Evolutionary conservation across 2,888 invertebrate species (phyloP), one percentile per base, ranked within the genome.

Genomic region (Odontocolon sp.): DNA sequence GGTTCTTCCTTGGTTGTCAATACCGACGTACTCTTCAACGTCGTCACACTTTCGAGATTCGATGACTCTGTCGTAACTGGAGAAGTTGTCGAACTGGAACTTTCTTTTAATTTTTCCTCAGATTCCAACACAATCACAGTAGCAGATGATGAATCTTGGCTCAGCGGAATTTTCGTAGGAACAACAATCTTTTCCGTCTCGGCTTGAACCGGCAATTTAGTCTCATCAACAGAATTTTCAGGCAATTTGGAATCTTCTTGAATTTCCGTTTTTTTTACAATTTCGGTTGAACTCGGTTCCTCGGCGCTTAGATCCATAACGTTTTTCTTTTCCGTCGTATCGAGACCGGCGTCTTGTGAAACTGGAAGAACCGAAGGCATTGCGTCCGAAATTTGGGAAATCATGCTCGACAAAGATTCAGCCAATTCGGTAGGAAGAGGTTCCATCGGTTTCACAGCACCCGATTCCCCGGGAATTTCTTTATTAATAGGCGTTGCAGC

Each of bases 321-420:
- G 56, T 64, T 70, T 57, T 69, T 77, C 68, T 73, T 79, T 6
- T 77, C 73, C 21, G 69, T 61, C n/a, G 70, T 64, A 9, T 79
- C 77, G 26, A 71, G 28, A 28, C 70, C 59, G 0, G 69, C 77
- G 9, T 45, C 50, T 8, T 73, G 33, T 26, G 64, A 50, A 0
- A 82, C 76, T 0, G 84, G 61, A 26, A 86, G 31, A 33, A 85
- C 57, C 2, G 84, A 77, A 1, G 87, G 85, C 21, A 79, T 70
- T 0, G 80, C 75, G 50, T 87, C 86, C 3, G 87, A 85, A 8
- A 88, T 82, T 61, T 88, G 88, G 21, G 83, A 85, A 42, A 88
- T 87, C 79, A 88, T 84, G 57, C 86, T 88, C 8, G 88, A 84
- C 16, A 88, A 71, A 0, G 88, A 88, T 67, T 86, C 83, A 1